Percentiles rank a stretch among this genome's conserved stretches.
Conservation (phyloP, 2,113 vertebrate species). For the Catharus bicknelli region DNA sequence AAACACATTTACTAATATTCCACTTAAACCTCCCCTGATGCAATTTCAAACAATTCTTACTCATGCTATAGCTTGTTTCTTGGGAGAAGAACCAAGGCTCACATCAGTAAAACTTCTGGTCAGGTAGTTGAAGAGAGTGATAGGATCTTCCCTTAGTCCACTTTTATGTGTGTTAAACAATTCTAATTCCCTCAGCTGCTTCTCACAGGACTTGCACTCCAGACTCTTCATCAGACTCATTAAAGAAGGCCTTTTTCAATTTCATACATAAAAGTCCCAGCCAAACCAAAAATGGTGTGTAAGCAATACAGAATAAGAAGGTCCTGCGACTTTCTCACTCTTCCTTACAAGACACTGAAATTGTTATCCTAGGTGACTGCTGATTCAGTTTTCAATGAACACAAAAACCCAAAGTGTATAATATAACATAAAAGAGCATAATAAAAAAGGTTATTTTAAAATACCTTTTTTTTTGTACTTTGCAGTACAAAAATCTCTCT, state of each 20-base stretch:
- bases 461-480: background rate
- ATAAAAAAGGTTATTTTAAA: background rate
- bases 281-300: background rate
- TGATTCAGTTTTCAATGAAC: background rate
- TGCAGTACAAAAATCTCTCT: background rate
- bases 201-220: background rate
- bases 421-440: background rate
- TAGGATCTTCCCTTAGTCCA: background rate
- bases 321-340: background rate
- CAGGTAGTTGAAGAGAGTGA: background rate
- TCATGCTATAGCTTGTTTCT: background rate
- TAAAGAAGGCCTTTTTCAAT: background rate
- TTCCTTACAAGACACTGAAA: background rate
- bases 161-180: background rate
- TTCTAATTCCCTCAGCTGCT: fast-evolving
- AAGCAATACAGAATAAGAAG: background rate
- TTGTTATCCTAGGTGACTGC: background rate
- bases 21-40: background rate
- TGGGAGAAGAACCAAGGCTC: background rate
- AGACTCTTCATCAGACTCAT: background rate
- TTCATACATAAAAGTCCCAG: background rate
- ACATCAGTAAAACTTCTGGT: background rate
- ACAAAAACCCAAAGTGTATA: background rate
- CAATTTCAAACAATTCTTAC: background rate
- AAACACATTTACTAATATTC: background rate